Percentiles rank a stretch among this genome's conserved stretches.
These are phyloP conservation scores for Microhierax caerulescens DNA, from an alignment of 2,797 vertebrate species.

Conservation along the genomic window DNA sequence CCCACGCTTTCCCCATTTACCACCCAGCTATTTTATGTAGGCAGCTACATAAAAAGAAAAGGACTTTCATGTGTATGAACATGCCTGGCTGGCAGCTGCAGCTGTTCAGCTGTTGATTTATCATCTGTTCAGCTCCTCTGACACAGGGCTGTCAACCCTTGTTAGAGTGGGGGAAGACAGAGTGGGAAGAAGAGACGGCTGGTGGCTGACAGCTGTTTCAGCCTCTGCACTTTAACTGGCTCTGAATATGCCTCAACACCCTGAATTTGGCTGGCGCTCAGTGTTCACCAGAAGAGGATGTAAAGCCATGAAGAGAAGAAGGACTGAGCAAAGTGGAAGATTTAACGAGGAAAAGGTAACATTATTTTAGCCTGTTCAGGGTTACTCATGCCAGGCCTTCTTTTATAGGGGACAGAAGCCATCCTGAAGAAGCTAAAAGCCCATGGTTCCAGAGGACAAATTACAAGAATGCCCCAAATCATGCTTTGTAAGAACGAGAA, in stretches of 20 bases:
- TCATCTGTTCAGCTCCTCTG: not conserved
- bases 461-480: not conserved
- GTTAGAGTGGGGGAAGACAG: not conserved
- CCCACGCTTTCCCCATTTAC: not conserved
- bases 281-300: not conserved
- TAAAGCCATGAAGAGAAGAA: not conserved
- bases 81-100: constrained; percentile 31
- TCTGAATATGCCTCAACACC: not conserved
- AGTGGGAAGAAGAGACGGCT: not conserved
- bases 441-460: not conserved
- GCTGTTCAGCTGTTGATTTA: constrained; percentile 57
- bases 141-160: not conserved
- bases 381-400: not conserved
- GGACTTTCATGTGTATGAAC: not conserved
- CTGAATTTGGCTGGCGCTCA: not conserved
- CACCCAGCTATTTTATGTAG: not conserved
- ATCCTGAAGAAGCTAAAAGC: not conserved
- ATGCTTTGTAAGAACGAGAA: not conserved
- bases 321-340: not conserved
- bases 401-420: not conserved
- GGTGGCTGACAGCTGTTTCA: constrained; percentile 22
- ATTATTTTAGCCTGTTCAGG: not conserved
- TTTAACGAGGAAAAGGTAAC: not conserved
- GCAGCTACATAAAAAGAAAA: constrained; percentile 5
- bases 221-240: not conserved